Conservation (phyloP, 2,113 vertebrate genomes). For the Megaptera novaeangliae region DNA sequence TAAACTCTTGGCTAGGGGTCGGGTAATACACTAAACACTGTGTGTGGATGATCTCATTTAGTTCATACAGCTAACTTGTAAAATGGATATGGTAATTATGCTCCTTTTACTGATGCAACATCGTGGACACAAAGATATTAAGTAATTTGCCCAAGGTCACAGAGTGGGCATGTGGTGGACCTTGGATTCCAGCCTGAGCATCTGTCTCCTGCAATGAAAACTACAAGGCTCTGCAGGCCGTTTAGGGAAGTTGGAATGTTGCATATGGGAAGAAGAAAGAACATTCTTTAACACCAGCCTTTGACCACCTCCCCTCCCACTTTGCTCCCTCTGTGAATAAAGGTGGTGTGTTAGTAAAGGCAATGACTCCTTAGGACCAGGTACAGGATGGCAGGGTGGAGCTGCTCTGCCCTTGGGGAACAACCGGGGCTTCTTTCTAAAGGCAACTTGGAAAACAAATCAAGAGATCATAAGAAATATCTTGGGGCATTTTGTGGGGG, state of each 20-base stretch:
- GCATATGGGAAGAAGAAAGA: neutral
- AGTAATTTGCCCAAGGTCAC: neutral
- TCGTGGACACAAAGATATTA: neutral
- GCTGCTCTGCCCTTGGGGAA: neutral
- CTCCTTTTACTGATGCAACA: neutral
- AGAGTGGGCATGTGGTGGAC: accelerated
- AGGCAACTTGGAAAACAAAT: neutral
- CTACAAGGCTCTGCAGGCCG: accelerated
- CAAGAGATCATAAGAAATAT: neutral
- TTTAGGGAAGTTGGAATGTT: neutral
- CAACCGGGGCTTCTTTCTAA: neutral
- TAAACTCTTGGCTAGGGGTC: too few species aligned
- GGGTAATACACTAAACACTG: neutral
- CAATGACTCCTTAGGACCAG: neutral
- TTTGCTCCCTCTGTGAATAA: too few species aligned
- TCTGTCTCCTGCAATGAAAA: neutral
- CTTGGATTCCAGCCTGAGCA: neutral
- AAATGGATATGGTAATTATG: neutral
- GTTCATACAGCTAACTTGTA: neutral
- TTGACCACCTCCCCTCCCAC: neutral
- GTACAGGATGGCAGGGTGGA: too few species aligned
- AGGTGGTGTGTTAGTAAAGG: neutral
- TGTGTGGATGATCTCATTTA: neutral
- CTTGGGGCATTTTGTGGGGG: neutral
- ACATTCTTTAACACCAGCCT: neutral